These are phyloP conservation scores for Prietella phreatophila DNA, from an alignment of 2,113 vertebrate species.

Conservation along the genomic window DNA sequence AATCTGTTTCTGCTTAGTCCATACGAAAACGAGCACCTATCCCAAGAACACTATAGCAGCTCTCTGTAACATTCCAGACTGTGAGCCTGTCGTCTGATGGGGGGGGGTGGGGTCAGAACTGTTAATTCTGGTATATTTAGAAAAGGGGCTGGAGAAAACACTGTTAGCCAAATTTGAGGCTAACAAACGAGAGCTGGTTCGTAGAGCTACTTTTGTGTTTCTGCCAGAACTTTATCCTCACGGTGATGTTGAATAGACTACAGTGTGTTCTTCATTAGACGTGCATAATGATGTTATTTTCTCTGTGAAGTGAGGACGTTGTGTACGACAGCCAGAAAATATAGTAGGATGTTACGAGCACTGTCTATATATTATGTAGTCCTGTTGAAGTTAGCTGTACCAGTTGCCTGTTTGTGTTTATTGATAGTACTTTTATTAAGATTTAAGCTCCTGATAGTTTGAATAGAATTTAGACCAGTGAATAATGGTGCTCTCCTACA, in stretches of 20 bases:
- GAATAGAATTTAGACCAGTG: conserved; percentile 65
- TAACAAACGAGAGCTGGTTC: conserved; percentile 37
- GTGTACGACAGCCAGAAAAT: conserved; percentile 56
- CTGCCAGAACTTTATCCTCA: conserved; percentile 65
- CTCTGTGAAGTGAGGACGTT: conserved; percentile 23
- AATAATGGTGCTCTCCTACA: conserved; percentile 74
- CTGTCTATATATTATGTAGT: conserved; percentile 69
- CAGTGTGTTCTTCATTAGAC: conserved; percentile 47
- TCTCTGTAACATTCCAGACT: conserved; percentile 30
- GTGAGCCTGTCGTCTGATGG: conserved; percentile 34
- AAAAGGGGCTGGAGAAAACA: conserved; percentile 40
- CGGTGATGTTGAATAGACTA: conserved; percentile 59
- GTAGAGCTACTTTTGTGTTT: not conserved
- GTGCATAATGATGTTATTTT: conserved; percentile 45
- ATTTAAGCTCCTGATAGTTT: conserved; percentile 68
- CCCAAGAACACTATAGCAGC: not conserved
- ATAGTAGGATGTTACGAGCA: conserved; percentile 66
- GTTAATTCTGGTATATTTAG: not conserved
- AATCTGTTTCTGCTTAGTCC: conserved; percentile 34
- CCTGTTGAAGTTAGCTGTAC: conserved; percentile 63
- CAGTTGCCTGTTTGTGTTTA: conserved; percentile 66
- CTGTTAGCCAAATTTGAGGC: conserved; percentile 8
- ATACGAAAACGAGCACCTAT: conserved; percentile 12
- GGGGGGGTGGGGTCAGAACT: not conserved
- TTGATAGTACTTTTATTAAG: conserved; percentile 64